Evolutionary conservation across 2,797 vertebrate genomes (phyloP), one percentile per base, ranked within the genome.

Genomic region (Clarias laeviceps): DNA sequence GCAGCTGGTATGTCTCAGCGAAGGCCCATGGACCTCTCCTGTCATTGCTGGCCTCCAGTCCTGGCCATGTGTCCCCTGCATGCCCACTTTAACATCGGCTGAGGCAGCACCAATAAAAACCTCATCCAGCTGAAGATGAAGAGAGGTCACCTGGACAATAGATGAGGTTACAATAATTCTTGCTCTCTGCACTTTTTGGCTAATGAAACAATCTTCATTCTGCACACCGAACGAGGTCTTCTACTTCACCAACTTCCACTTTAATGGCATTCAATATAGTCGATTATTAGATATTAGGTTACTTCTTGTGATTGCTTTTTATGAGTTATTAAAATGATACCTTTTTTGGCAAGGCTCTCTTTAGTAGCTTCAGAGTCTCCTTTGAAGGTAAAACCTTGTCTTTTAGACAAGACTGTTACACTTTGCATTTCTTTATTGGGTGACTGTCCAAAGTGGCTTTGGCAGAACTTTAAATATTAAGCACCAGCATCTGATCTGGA

Each of bases 161-260:
- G 93, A 86, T 94, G 93, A 91, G 93, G 92, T 94, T 92, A 92
- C 94, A 95, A 94, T 96, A 96, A 97, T 96, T 96, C 95, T 96
- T 93, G 88, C 82, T 59, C 85, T 90, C 91, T 94, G 83, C 87
- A 84, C 89, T 87, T 74, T 54, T 40, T 61, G 72, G 84, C 88
- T 92, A 88, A 94, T 94, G 94, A 93, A 93, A 89, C 90, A 92
- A 94, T 91, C 94, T 91, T 92, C 87, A 88, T 89, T 82, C 85
- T 76, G 89, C 92, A 90, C 91, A 93, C 90, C 82, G 84, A 89
- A 89, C 91, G 92, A 94, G 91, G 93, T 93, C 91, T 87, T 93
- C 88, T 91, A 86, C 91, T 84, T 85, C 88, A 91, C 87, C 88
- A 89, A 87, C 88, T 92, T 91, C 86, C 72, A 91, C 91, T 94